Base-by-base conservation (phyloP, 2,113 vertebrate genomes). In the Donacobius atricapilla region DNA sequence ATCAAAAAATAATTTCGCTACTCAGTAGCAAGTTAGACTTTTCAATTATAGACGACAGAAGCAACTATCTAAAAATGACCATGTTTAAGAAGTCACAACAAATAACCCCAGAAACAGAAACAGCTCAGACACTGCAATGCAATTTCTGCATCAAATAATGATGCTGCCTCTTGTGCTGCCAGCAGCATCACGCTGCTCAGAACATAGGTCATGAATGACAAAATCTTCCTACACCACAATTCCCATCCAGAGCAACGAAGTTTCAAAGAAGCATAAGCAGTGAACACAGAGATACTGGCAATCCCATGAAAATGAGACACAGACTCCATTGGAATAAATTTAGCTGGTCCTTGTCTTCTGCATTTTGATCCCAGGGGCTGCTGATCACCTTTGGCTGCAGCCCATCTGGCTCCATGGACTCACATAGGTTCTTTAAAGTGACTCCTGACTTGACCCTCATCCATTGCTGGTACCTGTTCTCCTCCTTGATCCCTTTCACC, bases 231-330 rank as follows among this genome's bases (percentile, higher is more conserved):
- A 19, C 31, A 21, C 17, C 44, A 79, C 54, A 90, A 13, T 27
- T 80, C 71, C 82, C 65, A 87, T 19, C 37, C 48, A 64, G 19
- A 68, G 69, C 13, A 39, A 18, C 0, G 10, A 47, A 33, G 8
- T 50, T 64, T 50, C 30, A 13, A 39, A 54, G 44, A 84, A 24
- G 31, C 37, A 69, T 0, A 0, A 72, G 19, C 68, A 50, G 45
- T 2, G 23, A 76, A 22, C 10, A 51, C 24, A 60, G 33, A 65
- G 28, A 42, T 15, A 10, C 33, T 17, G 56, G 45, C 31, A 14
- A 4, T 42, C 39, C 42, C 1, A 0, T 22, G 61, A 58, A 66
- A 84, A 75, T 2, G 2, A 54, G 45, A 16, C 6, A 35, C 3
- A 48, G 50, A 65, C 40, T 73, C 60, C 50, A 81, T 7, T 7